phyloP scores from a whole-genome alignment of 2,888 invertebrate species.

The Atrina japonica region DNA sequence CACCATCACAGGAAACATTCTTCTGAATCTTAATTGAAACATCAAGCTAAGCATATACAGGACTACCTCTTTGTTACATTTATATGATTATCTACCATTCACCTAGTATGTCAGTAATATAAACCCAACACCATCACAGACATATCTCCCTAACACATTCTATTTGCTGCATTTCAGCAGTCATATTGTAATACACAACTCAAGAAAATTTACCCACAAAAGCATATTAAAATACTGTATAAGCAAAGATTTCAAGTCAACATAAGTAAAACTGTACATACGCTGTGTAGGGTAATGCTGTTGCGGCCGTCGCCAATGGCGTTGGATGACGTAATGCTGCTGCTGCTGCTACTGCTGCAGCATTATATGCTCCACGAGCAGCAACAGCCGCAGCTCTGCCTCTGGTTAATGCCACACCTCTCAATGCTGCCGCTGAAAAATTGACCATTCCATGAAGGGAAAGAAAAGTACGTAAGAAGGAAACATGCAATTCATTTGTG shows the following conservation, averaged over 20 bases:
- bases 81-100: too few species aligned
- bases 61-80: too few species aligned
- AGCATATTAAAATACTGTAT: too few species aligned
- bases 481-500: constrained; percentile 32
- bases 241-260: too few species aligned
- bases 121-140: too few species aligned
- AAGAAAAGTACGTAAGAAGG: neutral
- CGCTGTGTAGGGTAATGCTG: constrained; percentile 92
- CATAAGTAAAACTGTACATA: constrained; percentile 84
- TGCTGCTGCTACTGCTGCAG: constrained; percentile 87
- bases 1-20: too few species aligned
- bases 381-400: constrained; percentile 87
- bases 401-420: constrained; percentile 92
- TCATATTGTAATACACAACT: too few species aligned
- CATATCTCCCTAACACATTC: too few species aligned
- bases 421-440: constrained; percentile 87
- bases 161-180: too few species aligned
- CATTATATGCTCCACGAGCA: constrained; percentile 83
- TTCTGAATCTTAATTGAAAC: too few species aligned
- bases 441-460: constrained; percentile 13
- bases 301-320: constrained; percentile 86
- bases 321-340: constrained; percentile 85
- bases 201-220: too few species aligned
- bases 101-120: too few species aligned
- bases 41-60: neutral